Conservation (phyloP, 2,888 invertebrate genomes). For the Cryptocheilus praepositus region DNA sequence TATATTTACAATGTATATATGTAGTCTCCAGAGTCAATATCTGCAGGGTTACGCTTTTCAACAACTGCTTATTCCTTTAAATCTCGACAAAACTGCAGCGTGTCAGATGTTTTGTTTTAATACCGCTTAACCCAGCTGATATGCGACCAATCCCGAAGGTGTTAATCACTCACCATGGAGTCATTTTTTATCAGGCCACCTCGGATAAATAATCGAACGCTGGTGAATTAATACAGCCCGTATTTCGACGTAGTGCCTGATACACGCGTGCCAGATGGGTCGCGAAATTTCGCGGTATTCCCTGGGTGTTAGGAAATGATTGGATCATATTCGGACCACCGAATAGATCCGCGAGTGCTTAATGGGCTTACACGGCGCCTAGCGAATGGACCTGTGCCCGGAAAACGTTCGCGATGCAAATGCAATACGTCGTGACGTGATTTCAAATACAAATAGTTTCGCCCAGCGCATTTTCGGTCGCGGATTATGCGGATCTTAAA, state of each 20-base stretch:
- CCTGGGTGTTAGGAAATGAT: conserved; percentile 45
- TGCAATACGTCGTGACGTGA: conserved; percentile 33
- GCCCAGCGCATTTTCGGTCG: no score
- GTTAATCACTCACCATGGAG: no score
- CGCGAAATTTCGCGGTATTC: conserved; percentile 45
- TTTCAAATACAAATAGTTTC: neutral
- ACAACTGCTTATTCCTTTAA: no score
- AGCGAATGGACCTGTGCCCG: conserved; percentile 41
- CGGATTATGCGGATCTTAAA: no score
- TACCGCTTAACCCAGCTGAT: no score
- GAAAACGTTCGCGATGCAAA: conserved; percentile 42
- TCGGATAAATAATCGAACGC: neutral
- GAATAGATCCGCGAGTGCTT: conserved; percentile 43
- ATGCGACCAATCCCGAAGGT: no score
- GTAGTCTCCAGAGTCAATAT: no score
- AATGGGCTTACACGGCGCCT: conserved; percentile 47
- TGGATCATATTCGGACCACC: conserved; percentile 48
- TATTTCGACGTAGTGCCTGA: conserved; percentile 17
- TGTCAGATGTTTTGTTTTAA: no score
- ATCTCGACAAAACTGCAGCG: no score
- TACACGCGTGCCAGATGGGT: conserved; percentile 30
- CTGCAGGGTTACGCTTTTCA: no score
- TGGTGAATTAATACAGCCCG: conserved; percentile 11
- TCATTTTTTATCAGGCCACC: conserved; percentile 16
- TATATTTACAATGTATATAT: no score